Evolutionary conservation across 2,888 invertebrate species (phyloP), one percentile per base, ranked within the genome.

Genomic region (Phalera bucephala): DNA sequence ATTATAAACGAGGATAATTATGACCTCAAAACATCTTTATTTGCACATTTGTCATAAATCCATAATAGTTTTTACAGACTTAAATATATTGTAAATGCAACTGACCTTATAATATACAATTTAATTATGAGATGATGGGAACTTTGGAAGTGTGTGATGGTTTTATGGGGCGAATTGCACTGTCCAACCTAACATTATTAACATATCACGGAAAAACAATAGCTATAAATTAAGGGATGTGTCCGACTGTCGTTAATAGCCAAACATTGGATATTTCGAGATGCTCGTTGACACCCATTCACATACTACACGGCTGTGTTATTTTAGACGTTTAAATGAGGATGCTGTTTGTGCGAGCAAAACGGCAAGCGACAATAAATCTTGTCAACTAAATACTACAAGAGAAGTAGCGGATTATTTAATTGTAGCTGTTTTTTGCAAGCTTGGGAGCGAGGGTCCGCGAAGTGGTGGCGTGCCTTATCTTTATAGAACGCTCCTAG

Each of bases 391-490:
- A 71, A 57, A 71, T 66, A 64, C 65, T 45, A 51, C 58, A 48
- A 51, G 53, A 55, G 60, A 58, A 60, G 52, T 55, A 63, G 58
- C 60, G 64, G 53, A 63, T 65, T 58, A 40, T 57, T 17, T 17
- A 17, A 17, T 17, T 56, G 58, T 52, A 62, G 45, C 42, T 34
- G 49, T 45, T 63, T 64, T 65, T 64, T 60, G 54, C 62, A 61
- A 56, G 59, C 54, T 52, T 52, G 40, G 45, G 39, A 58, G 53
- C 52, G 61, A 52, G 47, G 17, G 57, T 52, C 45, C 55, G 56
- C 43, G 46, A 33, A 59, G 57, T 50, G 58, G 60, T 30, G 41
- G 55, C 84, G 85, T 86, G 86, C 80, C 80, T 81, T 86, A 86
- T 86, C 85, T 83, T 45, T 52, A 52, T 42, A 57, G 33, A 42